Evolutionary conservation across 2,888 invertebrate species (phyloP).

Genomic region (Pterostichus madidus): DNA sequence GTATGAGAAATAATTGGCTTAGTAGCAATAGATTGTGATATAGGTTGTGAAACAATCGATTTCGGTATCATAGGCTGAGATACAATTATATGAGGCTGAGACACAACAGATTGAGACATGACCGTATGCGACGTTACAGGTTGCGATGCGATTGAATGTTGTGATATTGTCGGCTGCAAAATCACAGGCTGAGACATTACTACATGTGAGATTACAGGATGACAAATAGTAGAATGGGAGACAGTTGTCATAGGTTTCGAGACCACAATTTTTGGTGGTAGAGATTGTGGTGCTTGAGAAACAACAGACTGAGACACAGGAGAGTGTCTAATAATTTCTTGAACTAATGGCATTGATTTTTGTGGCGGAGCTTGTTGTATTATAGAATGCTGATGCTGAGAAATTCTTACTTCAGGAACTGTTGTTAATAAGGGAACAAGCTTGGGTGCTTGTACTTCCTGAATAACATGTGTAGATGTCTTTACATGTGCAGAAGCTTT

Average conservation of each 20-base stretch:
- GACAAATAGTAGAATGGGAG: conserved; percentile 62
- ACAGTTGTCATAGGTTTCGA: conserved; percentile 71
- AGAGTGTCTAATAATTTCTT: conserved; percentile 56
- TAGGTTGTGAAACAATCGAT: conserved; percentile 62
- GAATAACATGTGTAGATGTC: conserved; percentile 62
- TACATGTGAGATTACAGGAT: conserved; percentile 56
- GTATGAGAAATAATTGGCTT: conserved; percentile 35
- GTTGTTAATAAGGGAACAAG: conserved; percentile 45
- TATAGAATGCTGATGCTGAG: conserved; percentile 69
- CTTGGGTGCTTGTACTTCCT: conserved; percentile 64
- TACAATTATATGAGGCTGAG: conserved; percentile 40
- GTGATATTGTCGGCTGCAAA: conserved; percentile 44
- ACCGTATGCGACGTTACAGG: conserved; percentile 30
- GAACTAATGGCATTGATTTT: conserved; percentile 33
- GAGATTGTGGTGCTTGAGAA: conserved; percentile 68
- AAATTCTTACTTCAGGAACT: conserved; percentile 55
- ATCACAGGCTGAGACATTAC: conserved; percentile 48
- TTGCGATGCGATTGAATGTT: conserved; percentile 36
- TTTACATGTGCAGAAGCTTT: conserved; percentile 21
- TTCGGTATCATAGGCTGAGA: conserved; percentile 62
- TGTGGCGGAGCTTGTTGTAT: conserved; percentile 78
- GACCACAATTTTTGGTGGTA: conserved; percentile 70
- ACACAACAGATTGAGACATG: conserved; percentile 30
- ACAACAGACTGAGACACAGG: conserved; percentile 65
- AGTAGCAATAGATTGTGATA: conserved; percentile 28